Conservation (phyloP, 2,797 vertebrate genomes). For the Apogon talboti region DNA sequence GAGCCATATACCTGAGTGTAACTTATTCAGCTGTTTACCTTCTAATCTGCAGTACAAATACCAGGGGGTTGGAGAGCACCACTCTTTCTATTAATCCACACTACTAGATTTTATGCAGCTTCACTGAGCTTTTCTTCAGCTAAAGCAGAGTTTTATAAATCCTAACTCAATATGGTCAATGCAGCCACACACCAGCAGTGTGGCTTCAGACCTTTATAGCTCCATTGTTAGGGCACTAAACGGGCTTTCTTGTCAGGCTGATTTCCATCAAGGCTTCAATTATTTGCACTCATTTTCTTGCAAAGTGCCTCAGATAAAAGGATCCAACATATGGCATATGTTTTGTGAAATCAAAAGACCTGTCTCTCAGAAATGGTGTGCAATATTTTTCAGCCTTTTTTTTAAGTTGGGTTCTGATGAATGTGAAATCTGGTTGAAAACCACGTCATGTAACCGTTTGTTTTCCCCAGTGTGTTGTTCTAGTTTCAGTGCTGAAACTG, state of each 20-base stretch:
- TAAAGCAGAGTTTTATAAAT: not conserved
- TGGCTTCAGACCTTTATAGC: not conserved
- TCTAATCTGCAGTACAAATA: constrained; percentile 22
- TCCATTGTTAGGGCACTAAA: not conserved
- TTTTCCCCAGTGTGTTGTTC: constrained; percentile 9
- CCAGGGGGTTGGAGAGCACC: not conserved
- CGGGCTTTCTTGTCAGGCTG: not conserved
- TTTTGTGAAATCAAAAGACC: constrained; percentile 7
- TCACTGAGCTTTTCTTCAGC: not conserved
- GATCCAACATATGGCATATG: not conserved
- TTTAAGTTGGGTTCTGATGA: not conserved
- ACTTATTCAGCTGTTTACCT: not conserved
- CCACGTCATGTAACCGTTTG: constrained; percentile 8
- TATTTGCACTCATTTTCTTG: constrained; percentile 3
- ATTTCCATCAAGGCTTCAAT: not conserved
- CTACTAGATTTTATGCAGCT: not conserved
- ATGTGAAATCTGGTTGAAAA: constrained; percentile 2
- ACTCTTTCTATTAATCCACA: not conserved
- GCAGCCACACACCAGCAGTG: not conserved
- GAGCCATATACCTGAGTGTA: no score
- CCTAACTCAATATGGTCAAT: not conserved
- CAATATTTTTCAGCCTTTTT: not conserved
- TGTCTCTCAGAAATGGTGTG: constrained; percentile 2
- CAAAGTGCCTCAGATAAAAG: constrained; percentile 22
- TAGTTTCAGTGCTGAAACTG: constrained; percentile 41